Evolutionary conservation across 2,113 vertebrate species (phyloP).

Genomic region (Leptobrachium ailaonicum): DNA sequence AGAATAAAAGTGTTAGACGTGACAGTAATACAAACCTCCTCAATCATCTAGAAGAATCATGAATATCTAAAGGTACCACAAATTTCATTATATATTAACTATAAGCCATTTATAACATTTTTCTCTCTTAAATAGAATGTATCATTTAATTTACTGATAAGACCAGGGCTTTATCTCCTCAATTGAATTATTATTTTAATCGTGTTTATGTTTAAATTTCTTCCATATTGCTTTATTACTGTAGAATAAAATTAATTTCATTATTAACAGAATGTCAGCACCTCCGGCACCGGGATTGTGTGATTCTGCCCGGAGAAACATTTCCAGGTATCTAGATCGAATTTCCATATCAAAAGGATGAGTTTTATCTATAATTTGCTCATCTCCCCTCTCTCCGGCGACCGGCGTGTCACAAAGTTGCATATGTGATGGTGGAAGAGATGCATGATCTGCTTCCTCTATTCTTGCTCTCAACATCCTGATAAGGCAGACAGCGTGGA

Average conservation of each 20-base stretch:
- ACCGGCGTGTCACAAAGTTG: background rate
- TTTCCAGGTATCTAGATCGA: slow-evolving; percentile 29
- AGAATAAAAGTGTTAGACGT: too few species aligned
- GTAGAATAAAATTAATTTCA: background rate
- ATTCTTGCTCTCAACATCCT: background rate
- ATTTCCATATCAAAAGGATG: slow-evolving; percentile 36
- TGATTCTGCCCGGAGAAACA: background rate
- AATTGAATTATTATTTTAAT: background rate
- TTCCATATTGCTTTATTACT: background rate
- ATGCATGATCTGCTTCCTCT: slow-evolving; percentile 22
- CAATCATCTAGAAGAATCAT: too few species aligned
- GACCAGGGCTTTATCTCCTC: too few species aligned
- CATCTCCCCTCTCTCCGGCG: background rate
- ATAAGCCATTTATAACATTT: too few species aligned
- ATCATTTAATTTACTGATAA: too few species aligned
- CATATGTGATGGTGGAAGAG: background rate
- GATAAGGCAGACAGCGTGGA: background rate
- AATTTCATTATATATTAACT: too few species aligned
- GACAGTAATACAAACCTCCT: too few species aligned
- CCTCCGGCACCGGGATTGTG: background rate
- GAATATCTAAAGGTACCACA: too few species aligned
- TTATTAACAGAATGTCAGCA: background rate
- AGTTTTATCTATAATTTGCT: slow-evolving; percentile 36
- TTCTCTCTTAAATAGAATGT: too few species aligned
- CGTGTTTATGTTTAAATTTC: slow-evolving; percentile 1